A percentile compares a stretch with the other conserved stretches of the same genome.
Conservation (phyloP, 2,888 invertebrate genomes). For the Rhogogaster chlorosoma region DNA sequence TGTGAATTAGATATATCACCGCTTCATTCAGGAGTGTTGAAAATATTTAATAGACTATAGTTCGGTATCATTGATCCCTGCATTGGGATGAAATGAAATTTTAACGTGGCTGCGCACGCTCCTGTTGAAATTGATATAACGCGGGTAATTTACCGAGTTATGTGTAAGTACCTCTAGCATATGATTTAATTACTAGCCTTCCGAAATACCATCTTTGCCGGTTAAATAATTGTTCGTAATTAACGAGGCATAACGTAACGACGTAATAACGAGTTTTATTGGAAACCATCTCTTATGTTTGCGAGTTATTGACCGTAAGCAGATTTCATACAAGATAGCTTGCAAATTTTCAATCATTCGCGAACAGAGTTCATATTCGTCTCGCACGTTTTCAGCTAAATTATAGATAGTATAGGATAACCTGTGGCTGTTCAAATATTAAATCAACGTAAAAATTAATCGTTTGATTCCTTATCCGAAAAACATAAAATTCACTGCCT, state of each 20-base stretch:
- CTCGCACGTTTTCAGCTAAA: neutral
- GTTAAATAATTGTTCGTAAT: constrained; percentile 17
- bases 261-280: neutral
- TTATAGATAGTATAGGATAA: neutral
- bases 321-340: neutral
- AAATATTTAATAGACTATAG: neutral
- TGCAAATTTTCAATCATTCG: neutral
- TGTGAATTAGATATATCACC: neutral
- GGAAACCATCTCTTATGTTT: neutral
- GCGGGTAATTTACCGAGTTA: neutral
- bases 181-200: neutral
- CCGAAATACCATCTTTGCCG: neutral
- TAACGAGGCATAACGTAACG: neutral
- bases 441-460: neutral
- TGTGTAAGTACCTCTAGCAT: neutral
- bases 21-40: neutral
- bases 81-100: constrained; percentile 4
- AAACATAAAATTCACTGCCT: neutral
- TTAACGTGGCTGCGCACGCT: neutral
- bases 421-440: neutral
- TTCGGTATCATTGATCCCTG: constrained; percentile 5
- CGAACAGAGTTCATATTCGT: neutral
- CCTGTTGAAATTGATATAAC: neutral
- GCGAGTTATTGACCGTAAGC: neutral
- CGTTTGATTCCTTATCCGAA: neutral